phyloP scores from a whole-genome alignment of 2,797 vertebrate species.

The Martes flavigula region DNA sequence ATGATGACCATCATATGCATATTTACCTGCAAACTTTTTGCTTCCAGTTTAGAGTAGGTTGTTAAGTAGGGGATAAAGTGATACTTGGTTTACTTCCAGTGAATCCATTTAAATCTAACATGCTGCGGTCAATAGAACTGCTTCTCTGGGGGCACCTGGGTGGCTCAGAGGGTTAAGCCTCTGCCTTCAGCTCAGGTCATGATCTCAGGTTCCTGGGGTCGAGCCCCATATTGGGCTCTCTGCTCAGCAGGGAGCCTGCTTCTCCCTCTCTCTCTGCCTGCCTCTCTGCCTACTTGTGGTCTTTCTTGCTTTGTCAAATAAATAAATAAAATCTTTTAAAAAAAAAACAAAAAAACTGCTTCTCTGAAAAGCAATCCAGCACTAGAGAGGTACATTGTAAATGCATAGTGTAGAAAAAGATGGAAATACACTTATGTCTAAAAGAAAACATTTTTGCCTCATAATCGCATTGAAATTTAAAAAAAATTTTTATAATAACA shows the following conservation, averaged over 20 bases:
- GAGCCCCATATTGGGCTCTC: too few relatives aligned
- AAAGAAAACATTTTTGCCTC: conserved; percentile 31
- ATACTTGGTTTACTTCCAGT: conserved; percentile 61
- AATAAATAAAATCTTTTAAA: too few relatives aligned
- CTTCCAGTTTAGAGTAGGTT: conserved; percentile 51
- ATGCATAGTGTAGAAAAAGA: conserved; percentile 3
- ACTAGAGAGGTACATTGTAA: not conserved
- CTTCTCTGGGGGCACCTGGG: not conserved
- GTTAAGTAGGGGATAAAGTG: conserved; percentile 54
- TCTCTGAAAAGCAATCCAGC: not conserved
- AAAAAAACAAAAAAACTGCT: not conserved
- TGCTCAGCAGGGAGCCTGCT: too few relatives aligned
- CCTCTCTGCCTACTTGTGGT: too few relatives aligned
- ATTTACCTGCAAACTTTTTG: conserved; percentile 53
- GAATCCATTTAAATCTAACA: conserved; percentile 63
- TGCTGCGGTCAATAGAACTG: not conserved
- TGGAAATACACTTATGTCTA: not conserved
- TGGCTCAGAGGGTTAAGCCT: too few relatives aligned
- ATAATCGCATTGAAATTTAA: conserved; percentile 1
- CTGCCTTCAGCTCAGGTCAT: too few relatives aligned
- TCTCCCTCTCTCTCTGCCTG: too few relatives aligned
- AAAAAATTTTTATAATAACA: not conserved
- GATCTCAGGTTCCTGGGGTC: too few relatives aligned
- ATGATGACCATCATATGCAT: conserved; percentile 36
- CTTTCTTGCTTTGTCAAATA: too few relatives aligned